Evolutionary conservation across 2,888 invertebrate species (phyloP), one percentile per base, ranked within the genome.

Genomic region (Ecdyonurus torrentis): DNA sequence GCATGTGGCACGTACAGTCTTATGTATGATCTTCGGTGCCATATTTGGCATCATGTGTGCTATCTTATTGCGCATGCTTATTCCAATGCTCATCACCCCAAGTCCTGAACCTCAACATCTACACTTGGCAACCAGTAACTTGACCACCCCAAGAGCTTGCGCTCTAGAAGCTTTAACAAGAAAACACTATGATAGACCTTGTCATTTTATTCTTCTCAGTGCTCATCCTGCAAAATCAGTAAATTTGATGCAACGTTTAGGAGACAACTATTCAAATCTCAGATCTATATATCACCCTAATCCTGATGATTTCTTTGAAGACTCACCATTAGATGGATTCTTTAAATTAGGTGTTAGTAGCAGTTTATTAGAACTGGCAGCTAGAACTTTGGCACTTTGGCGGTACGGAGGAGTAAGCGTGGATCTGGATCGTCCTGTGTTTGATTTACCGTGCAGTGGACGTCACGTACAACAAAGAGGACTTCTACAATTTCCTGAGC

Each of bases 131-230:
- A 37, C 59, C n/a, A 59, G 24, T 7, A 50, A 23, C n/a, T 22
- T 63, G 2, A 59, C 63, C 15, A 2, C 20, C 10, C 23, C 52
- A 23, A 52, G 63, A 52, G 59, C 52, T 10, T 63, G 63, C 59
- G 63, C 59, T 15, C 20, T 59, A 25, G 63, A 63, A 52, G 58
- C 63, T 18, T 2, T 63, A 18, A 52, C 50, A n/a, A 59, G 63
- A 15, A 50, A 3, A 20, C 23, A 63, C 22, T 2, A 15, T n/a
- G 20, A 63, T 20, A 52, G 50, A 22, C 59, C 59, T 2, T 63
- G 63, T 15, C 37, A 63, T 50, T 23, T 63, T 5, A 22, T 55
- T 19, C 58, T 52, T 23, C 59, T 63, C 63, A 23, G 24, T 7
- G 52, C 59, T 20, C n/a, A 59, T 25, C 59, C 63, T 23, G 59